phyloP scores from a whole-genome alignment of 2,888 invertebrate genomes.

The Cerastis rubricosa region DNA sequence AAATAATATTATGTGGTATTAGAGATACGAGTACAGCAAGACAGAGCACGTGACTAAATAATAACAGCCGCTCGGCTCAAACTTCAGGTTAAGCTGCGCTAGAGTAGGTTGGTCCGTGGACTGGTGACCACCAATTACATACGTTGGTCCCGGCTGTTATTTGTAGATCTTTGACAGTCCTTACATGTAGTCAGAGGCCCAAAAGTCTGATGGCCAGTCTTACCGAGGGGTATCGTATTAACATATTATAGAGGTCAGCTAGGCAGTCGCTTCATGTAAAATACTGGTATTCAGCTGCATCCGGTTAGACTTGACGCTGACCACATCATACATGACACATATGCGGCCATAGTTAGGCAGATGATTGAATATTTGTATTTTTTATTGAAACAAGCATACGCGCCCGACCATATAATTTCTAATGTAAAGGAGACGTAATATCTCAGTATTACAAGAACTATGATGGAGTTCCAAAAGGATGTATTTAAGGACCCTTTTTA shows the following conservation, averaged over 20 bases:
- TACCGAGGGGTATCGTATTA: neutral
- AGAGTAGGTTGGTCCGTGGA: neutral
- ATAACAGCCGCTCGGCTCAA: neutral
- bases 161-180: neutral
- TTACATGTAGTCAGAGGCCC: neutral
- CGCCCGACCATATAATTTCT: neutral
- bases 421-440: neutral
- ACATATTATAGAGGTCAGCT: neutral
- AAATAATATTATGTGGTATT: neutral
- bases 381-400: neutral
- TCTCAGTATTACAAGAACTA: neutral
- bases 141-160: neutral
- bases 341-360: neutral
- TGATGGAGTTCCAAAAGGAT: neutral
- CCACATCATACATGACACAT: neutral
- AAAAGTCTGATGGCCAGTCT: neutral
- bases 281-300: neutral
- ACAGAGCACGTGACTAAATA: neutral
- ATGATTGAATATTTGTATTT: too few relatives aligned
- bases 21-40: neutral
- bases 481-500: neutral
- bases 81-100: neutral
- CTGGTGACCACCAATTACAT: too few relatives aligned
- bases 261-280: neutral
- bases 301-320: neutral